Base-by-base conservation (phyloP, 2,888 invertebrate genomes). In the Troglohyphantes excavatus region DNA sequence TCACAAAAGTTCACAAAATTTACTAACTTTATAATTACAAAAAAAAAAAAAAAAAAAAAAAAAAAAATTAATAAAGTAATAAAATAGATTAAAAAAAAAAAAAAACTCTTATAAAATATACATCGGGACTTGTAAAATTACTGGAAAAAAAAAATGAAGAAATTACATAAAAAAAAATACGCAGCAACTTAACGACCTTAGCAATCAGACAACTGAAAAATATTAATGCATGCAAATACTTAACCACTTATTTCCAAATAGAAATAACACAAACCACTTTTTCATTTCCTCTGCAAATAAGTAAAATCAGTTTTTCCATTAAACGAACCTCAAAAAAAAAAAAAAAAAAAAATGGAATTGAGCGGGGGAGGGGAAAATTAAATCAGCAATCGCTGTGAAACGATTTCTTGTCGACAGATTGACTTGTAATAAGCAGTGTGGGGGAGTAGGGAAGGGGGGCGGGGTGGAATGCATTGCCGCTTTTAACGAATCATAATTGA, bases 401-500 rank as follows among this genome's bases (percentile, higher is more conserved):
- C 75, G 88, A 88, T 88, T 53, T n/a, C 53, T 75, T 23, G n/a
- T 29, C 82, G 81, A 67, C 67, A 81, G 68, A 76, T 82, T 82
- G 88, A 88, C 88, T 88, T 82, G 59, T 88, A 68, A 88, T 82
- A 76, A 79, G 65, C 23, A 17, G 82, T 21, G 39, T 7, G 21
- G 29, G 79, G 43, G 43, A 65, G 67, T 27, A 78, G 78, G 23
- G 86, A 43, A n/a, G 53, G 29, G 27, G 61, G 86, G 78, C 33
- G 86, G 63, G 21, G 53, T 46, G 27, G 61, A 19, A 33, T 46
- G 61, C 53, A 82, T 5, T 82, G 81, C 81, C 68, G 82, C 88
- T 88, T 88, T 88, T 88, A 88, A 88, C 88, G 88, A 88, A 88
- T 88, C 76, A 82, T 88, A 88, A 88, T 88, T 88, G 88, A 88